Evolutionary conservation across 2,888 invertebrate genomes (phyloP), one percentile per base, ranked within the genome.

Genomic region (Bembecia ichneumoniformis): DNA sequence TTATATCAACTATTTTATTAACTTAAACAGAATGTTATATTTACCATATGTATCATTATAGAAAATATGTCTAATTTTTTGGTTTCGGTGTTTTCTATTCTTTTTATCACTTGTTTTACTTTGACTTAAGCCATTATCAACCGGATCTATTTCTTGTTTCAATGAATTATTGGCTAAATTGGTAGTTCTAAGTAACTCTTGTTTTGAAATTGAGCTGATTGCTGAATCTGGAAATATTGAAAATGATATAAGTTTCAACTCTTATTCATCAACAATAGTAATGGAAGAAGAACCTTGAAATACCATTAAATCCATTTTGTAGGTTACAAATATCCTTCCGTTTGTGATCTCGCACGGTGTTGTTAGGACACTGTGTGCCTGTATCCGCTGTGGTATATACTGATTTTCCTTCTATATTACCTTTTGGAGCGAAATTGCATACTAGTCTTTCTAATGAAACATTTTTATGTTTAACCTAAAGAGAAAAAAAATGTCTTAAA

Each of bases 371-470:
- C 49, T 82, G 82, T 4, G 82, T 81, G 11, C 69, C 75, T 0
- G 84, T 69, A 47, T 66, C 71, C 47, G 86, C 86, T 51, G 82
- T 68, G 1, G 66, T 60, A 51, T 83, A 87, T 0, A 86, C 62
- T 5, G 82, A 78, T 51, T 72, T 74, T 1, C 76, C 73, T 17
- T 74, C 62, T 40, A 65, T 50, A 54, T 86, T 87, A 1, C 84
- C 86, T 51, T 63, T 74, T 0, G 84, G 78, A 4, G 81, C 72
- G 54, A 86, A 84, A 57, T 87, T 84, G 52, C 86, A 86, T 2
- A 87, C 73, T 7, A 87, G 61, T 55, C 84, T 73, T 43, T 81
- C 76, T 14, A 81, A 55, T 34, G 66, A 59, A 40, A 58, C 57
- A 10, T 70, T 62, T 58, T 57, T 62, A 52, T 62, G 51, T 17